Conservation (phyloP, 2,113 vertebrate genomes). For the Xiphophorus maculatus region DNA sequence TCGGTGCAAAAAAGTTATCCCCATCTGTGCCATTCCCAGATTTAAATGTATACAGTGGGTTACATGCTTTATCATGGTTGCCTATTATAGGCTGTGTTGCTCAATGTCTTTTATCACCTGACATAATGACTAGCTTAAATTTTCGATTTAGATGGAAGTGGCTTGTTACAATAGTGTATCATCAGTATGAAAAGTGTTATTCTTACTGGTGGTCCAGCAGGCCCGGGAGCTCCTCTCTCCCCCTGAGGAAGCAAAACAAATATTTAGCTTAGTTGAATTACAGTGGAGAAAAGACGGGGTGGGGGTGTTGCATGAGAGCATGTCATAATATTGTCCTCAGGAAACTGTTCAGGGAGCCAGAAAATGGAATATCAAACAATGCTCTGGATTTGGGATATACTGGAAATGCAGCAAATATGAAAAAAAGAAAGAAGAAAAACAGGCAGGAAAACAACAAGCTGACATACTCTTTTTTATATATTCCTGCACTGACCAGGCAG, state of each 20-base stretch:
- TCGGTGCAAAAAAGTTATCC: background rate
- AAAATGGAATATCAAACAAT: conserved; percentile 8
- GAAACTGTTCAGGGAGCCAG: conserved; percentile 13
- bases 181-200: conserved; percentile 29
- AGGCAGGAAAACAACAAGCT: background rate
- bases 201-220: conserved; percentile 94
- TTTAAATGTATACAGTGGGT: background rate
- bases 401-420: background rate
- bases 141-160: conserved; percentile 18
- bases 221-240: conserved; percentile 90
- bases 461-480: too few species aligned
- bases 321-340: conserved; percentile 32
- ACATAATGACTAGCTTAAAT: background rate
- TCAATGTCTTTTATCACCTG: background rate
- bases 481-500: too few species aligned
- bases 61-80: background rate
- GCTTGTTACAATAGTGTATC: conserved; percentile 22
- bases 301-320: conserved; percentile 25
- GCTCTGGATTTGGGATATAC: background rate
- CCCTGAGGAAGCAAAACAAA: conserved; percentile 86
- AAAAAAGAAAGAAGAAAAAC: background rate
- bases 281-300: conserved; percentile 42
- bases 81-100: conserved; percentile 17
- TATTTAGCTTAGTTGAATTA: conserved; percentile 71
- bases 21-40: background rate